phyloP scores from a whole-genome alignment of 2,888 invertebrate species.

The Machimus atricapillus region DNA sequence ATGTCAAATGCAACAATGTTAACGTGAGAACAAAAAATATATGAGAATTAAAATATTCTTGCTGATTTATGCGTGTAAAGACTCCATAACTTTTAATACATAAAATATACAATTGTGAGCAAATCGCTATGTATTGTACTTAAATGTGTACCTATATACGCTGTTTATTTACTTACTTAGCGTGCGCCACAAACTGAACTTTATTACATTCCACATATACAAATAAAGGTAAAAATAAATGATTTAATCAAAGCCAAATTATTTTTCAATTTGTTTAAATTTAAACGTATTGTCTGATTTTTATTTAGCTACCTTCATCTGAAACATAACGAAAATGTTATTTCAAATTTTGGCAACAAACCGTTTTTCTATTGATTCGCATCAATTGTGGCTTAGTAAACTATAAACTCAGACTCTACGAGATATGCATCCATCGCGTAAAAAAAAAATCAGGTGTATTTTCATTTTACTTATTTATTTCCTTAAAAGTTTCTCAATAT shows the following conservation, averaged over 20 bases:
- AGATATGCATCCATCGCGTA: no score
- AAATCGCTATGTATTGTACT: not conserved
- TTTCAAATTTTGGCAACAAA: no score
- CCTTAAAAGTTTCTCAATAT: no score
- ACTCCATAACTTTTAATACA: not conserved
- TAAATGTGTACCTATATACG: not conserved
- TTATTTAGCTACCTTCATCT: no score
- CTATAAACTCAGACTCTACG: no score
- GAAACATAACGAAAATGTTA: no score
- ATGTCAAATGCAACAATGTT: not conserved
- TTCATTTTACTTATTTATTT: no score
- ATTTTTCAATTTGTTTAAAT: not conserved
- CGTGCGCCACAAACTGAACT: not conserved
- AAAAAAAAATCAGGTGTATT: no score
- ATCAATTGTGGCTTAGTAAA: no score
- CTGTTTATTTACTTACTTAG: not conserved
- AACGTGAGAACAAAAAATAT: not conserved
- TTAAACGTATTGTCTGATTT: no score
- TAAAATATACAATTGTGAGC: not conserved
- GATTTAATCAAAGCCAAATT: not conserved
- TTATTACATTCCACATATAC: not conserved
- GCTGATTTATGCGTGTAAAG: not conserved
- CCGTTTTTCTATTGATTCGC: no score
- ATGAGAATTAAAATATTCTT: not conserved
- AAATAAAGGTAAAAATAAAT: not conserved